Evolutionary conservation across 2,113 vertebrate species (phyloP).

Genomic region (Ardeotis arabs): DNA sequence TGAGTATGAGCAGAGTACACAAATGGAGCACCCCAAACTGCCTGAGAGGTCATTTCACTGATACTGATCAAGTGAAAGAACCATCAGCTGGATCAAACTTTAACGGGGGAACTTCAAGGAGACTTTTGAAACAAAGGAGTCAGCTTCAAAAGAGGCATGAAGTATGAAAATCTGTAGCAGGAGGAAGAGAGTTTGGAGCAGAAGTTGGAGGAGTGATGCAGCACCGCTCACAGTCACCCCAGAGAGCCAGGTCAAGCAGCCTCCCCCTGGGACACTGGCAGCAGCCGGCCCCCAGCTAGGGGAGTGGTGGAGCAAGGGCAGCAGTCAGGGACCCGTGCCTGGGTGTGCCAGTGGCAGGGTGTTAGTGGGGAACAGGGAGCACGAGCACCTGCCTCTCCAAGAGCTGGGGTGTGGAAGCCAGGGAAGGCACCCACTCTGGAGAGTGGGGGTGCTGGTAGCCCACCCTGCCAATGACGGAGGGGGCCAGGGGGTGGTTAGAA

Average conservation of each 20-base stretch:
- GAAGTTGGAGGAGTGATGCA: not conserved
- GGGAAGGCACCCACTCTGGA: accelerated
- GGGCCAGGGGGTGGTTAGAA: accelerated
- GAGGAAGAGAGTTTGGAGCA: not conserved
- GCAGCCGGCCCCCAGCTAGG: not conserved
- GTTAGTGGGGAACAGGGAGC: not conserved
- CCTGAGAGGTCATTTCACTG: not conserved
- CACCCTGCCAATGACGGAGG: accelerated
- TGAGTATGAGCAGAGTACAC: not conserved
- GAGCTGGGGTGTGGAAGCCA: not conserved
- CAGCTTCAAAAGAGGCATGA: not conserved
- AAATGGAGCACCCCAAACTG: not conserved
- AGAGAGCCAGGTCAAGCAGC: not conserved
- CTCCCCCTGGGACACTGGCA: accelerated
- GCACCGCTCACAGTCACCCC: accelerated
- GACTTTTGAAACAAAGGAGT: not conserved
- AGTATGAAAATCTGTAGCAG: not conserved
- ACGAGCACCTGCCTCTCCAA: not conserved
- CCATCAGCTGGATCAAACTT: not conserved
- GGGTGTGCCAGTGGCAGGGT: accelerated
- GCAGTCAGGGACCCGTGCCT: accelerated
- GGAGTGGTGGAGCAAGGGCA: not conserved
- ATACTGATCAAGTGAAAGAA: not conserved
- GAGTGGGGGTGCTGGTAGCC: not conserved
- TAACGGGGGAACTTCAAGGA: not conserved